phyloP scores from a whole-genome alignment of 2,113 vertebrate genomes.

The Dromiciops gliroides region DNA sequence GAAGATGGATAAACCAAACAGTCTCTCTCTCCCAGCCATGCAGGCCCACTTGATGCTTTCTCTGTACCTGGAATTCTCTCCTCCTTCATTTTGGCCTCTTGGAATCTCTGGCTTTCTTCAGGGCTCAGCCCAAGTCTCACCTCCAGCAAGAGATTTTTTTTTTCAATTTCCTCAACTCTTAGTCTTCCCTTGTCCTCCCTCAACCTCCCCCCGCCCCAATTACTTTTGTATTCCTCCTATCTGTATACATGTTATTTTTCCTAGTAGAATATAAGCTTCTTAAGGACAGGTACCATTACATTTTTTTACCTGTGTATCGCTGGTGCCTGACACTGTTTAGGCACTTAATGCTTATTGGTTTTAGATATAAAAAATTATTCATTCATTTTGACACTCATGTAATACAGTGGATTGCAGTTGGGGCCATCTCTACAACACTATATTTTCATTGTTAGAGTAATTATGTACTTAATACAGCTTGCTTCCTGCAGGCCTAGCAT shows the following conservation, averaged over 20 bases:
- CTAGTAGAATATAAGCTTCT: neutral
- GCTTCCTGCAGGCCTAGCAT: neutral
- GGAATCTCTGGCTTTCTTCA: neutral
- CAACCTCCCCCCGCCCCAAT: neutral
- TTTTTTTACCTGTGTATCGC: neutral
- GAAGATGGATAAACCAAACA: neutral
- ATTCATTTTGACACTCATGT: neutral
- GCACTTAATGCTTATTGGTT: neutral
- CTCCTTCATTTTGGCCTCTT: neutral
- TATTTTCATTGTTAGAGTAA: neutral
- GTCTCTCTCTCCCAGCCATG: neutral
- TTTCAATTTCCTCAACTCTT: neutral
- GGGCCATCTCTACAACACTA: neutral
- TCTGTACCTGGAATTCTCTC: neutral
- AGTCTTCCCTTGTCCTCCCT: neutral
- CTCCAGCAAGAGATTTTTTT: neutral
- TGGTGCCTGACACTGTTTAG: neutral
- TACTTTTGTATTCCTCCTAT: neutral
- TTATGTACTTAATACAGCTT: neutral
- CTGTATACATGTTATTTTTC: neutral
- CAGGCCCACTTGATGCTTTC: neutral
- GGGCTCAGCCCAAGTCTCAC: neutral
- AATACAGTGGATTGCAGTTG: neutral
- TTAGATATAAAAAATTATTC: neutral
- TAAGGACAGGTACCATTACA: neutral